These are phyloP conservation scores for Microcebus murinus DNA, from an alignment of 2,113 vertebrate genomes.

Conservation along the genomic window DNA sequence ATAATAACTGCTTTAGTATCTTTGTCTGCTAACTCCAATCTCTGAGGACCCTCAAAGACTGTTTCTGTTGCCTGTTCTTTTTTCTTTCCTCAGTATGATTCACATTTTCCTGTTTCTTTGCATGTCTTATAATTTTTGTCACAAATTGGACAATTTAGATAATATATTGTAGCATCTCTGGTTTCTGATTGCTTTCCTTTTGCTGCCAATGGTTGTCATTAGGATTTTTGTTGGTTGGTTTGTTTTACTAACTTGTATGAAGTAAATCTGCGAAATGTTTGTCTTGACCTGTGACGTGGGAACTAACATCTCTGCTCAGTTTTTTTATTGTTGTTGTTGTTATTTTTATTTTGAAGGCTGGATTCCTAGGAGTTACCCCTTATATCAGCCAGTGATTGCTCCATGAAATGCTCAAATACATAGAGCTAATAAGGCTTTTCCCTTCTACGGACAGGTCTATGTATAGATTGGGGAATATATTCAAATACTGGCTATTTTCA, in stretches of 20 bases:
- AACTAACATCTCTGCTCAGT: not conserved
- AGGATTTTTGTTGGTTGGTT: slow-evolving; percentile 39
- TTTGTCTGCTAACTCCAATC: not conserved
- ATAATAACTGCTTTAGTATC: not conserved
- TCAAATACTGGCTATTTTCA: not conserved
- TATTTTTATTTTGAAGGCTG: slow-evolving; percentile 11
- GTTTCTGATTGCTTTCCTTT: not conserved
- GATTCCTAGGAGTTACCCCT: not conserved
- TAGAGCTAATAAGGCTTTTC: not conserved
- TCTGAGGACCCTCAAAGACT: not conserved
- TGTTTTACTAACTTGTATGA: not conserved
- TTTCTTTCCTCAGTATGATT: not conserved
- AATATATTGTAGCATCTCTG: not conserved
- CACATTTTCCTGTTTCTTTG: not conserved
- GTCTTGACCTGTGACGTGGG: not conserved
- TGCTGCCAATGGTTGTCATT: not conserved
- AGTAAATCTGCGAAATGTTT: not conserved
- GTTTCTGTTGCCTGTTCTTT: not conserved
- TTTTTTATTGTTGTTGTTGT: not conserved
- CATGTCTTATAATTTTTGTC: not conserved
- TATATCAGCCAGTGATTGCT: not conserved
- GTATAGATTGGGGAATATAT: not conserved
- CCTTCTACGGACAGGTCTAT: not conserved
- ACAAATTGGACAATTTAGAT: not conserved
- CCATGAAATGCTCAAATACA: not conserved